phyloP scores from a whole-genome alignment of 2,113 vertebrate species.

The Ploceus nigricollis region DNA sequence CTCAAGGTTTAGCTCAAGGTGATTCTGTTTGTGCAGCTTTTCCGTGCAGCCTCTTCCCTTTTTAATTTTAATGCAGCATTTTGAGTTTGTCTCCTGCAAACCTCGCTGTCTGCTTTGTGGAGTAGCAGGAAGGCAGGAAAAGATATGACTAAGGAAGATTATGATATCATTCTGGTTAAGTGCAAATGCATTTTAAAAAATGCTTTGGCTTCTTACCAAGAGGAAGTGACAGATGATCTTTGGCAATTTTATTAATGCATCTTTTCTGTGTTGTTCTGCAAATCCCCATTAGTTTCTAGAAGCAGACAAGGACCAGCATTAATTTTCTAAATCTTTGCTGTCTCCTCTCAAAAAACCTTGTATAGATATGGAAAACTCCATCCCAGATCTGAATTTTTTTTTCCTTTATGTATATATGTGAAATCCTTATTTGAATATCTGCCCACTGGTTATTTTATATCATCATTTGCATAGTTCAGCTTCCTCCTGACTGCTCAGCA shows the following conservation, averaged over 20 bases:
- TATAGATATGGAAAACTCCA: background rate
- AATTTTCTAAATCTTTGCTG: background rate
- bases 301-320: background rate
- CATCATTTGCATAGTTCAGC: background rate
- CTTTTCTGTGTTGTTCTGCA: conserved; percentile 2
- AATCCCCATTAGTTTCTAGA: background rate
- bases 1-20: conserved; percentile 64
- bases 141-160: conserved; percentile 60
- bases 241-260: conserved; percentile 47
- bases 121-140: conserved; percentile 52
- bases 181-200: conserved; percentile 56
- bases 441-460: background rate
- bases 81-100: conserved; percentile 27
- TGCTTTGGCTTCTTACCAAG: conserved; percentile 35
- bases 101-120: conserved; percentile 35
- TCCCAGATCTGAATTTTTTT: background rate
- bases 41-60: background rate
- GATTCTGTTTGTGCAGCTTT: conserved; percentile 18
- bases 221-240: conserved; percentile 47
- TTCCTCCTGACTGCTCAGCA: background rate
- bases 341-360: background rate
- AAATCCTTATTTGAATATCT: background rate
- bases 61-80: conserved; percentile 54
- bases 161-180: conserved; percentile 61
- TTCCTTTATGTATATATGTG: background rate